phyloP scores from a whole-genome alignment of 2,113 vertebrate genomes.

The Gambusia affinis region DNA sequence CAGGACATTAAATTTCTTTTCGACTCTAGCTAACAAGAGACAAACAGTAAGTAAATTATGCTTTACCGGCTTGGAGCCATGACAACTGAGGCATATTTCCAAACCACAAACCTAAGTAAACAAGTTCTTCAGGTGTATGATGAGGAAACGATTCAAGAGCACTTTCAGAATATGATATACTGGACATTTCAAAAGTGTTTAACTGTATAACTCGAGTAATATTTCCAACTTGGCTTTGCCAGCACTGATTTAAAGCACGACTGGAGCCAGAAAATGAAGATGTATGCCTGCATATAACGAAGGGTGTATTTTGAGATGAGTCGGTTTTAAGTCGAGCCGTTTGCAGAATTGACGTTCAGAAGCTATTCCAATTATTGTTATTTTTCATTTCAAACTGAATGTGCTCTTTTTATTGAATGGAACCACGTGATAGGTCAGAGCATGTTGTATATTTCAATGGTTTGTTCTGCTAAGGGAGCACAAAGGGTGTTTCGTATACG shows the following conservation, averaged over 20 bases:
- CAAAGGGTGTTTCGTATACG: slow-evolving; percentile 55
- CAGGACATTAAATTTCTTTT: neutral
- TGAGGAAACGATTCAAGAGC: slow-evolving; percentile 51
- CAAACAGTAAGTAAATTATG: slow-evolving; percentile 29
- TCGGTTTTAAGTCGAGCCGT: slow-evolving; percentile 8
- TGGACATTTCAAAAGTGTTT: slow-evolving; percentile 43
- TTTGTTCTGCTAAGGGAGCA: slow-evolving; percentile 41
- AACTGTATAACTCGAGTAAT: slow-evolving; percentile 60
- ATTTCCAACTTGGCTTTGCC: slow-evolving; percentile 43
- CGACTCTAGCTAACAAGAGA: slow-evolving; percentile 3
- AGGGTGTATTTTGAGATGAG: slow-evolving; percentile 21
- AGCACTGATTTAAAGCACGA: slow-evolving; percentile 46
- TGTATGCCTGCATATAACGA: slow-evolving; percentile 23
- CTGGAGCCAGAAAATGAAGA: slow-evolving; percentile 30
- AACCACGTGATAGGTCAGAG: neutral
- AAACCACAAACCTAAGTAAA: slow-evolving; percentile 59
- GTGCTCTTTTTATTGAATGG: neutral
- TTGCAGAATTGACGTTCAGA: slow-evolving; percentile 20
- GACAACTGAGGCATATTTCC: slow-evolving; percentile 32
- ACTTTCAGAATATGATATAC: slow-evolving; percentile 42
- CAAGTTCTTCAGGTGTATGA: slow-evolving; percentile 34
- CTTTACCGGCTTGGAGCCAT: slow-evolving; percentile 22
- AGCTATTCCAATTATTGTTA: neutral
- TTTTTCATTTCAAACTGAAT: neutral
- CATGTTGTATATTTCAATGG: neutral